These are phyloP conservation scores for Spheniscus humboldti DNA, from an alignment of 2,797 vertebrate species.

Conservation along the genomic window DNA sequence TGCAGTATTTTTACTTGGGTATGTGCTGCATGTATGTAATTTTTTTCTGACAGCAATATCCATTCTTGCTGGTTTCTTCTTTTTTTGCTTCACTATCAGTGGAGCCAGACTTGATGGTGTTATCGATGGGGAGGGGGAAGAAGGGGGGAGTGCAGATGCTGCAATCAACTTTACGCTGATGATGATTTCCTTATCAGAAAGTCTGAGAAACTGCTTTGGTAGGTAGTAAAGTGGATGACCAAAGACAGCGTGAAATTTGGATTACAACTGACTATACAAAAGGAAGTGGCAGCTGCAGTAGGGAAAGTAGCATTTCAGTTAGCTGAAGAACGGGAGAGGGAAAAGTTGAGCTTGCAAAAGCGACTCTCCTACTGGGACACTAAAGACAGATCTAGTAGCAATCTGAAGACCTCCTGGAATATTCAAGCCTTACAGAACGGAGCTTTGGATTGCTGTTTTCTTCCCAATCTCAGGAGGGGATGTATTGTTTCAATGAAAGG, in stretches of 20 bases:
- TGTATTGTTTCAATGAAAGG: neutral
- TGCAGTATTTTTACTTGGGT: neutral
- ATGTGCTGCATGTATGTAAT: neutral
- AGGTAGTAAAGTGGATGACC: neutral
- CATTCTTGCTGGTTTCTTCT: neutral
- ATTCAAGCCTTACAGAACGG: neutral
- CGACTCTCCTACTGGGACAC: neutral
- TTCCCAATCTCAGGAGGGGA: neutral
- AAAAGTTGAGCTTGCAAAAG: constrained; percentile 1
- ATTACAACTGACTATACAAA: constrained; percentile 23
- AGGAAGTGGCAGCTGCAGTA: neutral
- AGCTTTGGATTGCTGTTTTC: neutral
- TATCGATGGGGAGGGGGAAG: neutral
- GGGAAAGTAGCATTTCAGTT: neutral
- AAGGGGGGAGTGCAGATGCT: neutral
- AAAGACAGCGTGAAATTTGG: neutral
- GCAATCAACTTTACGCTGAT: neutral
- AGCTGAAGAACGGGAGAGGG: neutral
- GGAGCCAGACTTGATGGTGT: constrained; percentile 8
- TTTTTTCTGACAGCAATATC: neutral
- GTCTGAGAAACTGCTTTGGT: neutral
- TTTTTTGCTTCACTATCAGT: neutral
- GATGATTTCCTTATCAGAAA: neutral
- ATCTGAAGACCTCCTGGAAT: neutral
- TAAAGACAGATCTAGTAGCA: neutral